Percentiles rank a stretch among this genome's conserved stretches.
Evolutionary conservation across 2,113 vertebrate genomes (phyloP).

Genomic region (Campylomormyrus numenius): DNA sequence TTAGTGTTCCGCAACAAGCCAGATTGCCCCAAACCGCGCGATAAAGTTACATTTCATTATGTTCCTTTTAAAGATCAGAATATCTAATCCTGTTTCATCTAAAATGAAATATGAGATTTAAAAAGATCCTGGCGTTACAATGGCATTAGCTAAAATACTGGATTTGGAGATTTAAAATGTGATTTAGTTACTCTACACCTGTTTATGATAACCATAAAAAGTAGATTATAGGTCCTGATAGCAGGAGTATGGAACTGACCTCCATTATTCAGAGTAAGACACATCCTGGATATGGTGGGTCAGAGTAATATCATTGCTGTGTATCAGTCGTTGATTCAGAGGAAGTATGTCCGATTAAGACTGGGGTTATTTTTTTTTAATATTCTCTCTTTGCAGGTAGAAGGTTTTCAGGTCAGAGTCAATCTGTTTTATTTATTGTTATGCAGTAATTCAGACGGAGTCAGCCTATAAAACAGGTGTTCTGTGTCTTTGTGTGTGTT

Average conservation of each 20-base stretch:
- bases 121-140: background rate
- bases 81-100: background rate
- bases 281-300: background rate
- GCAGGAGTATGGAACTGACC: background rate
- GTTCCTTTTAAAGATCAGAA: conserved; percentile 2
- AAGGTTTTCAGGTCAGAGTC: background rate
- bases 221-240: background rate
- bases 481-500: conserved; percentile 11
- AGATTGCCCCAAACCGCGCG: background rate
- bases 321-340: background rate
- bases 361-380: background rate
- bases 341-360: background rate
- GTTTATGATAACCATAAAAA: background rate
- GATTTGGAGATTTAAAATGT: background rate
- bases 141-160: background rate
- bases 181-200: background rate
- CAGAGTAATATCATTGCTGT: background rate
- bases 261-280: background rate
- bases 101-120: background rate
- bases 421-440: background rate
- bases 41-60: background rate
- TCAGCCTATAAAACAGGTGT: background rate
- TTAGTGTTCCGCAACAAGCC: background rate
- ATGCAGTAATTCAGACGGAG: background rate
- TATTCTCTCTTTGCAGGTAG: background rate